Conservation (phyloP, 2,888 invertebrate genomes). For the Drosophila mercatorum region DNA sequence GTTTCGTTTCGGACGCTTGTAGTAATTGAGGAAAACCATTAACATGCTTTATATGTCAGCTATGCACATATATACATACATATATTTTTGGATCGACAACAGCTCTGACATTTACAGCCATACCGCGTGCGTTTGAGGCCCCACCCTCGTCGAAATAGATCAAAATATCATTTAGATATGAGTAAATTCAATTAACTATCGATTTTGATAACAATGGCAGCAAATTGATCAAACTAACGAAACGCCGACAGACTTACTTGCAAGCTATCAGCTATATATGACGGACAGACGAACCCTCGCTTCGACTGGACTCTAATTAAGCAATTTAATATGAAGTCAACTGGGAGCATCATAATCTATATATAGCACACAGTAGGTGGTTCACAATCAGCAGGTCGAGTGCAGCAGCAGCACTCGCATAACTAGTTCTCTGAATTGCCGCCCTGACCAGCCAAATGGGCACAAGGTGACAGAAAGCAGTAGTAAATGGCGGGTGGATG, state of each 20-base stretch:
- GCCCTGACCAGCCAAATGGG: constrained; percentile 35
- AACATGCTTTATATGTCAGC: neutral
- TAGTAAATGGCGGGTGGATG: constrained; percentile 1
- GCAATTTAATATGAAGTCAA: constrained; percentile 59
- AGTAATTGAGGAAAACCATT: neutral
- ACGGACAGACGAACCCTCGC: constrained; percentile 5
- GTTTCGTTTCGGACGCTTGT: too few relatives aligned
- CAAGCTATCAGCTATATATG: neutral
- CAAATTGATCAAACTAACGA: constrained; percentile 31
- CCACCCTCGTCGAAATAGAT: constrained; percentile 29
- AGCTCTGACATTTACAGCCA: constrained; percentile 18
- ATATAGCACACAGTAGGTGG: constrained; percentile 20
- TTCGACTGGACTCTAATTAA: constrained; percentile 56
- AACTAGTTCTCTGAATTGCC: too few relatives aligned
- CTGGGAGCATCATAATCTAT: constrained; percentile 21
- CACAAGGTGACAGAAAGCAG: constrained; percentile 52
- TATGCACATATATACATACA: neutral
- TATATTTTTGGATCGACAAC: neutral
- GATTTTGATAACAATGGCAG: constrained; percentile 67
- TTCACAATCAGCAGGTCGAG: constrained; percentile 24
- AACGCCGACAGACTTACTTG: neutral
- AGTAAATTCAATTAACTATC: constrained; percentile 67
- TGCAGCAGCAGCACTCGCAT: constrained; percentile 18
- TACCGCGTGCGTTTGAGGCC: neutral
- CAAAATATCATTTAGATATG: constrained; percentile 59